Percentiles rank a stretch among this genome's conserved stretches.
Conservation (phyloP, 1,140 invertebrate species). For the Meloidogyne exigua region DNA sequence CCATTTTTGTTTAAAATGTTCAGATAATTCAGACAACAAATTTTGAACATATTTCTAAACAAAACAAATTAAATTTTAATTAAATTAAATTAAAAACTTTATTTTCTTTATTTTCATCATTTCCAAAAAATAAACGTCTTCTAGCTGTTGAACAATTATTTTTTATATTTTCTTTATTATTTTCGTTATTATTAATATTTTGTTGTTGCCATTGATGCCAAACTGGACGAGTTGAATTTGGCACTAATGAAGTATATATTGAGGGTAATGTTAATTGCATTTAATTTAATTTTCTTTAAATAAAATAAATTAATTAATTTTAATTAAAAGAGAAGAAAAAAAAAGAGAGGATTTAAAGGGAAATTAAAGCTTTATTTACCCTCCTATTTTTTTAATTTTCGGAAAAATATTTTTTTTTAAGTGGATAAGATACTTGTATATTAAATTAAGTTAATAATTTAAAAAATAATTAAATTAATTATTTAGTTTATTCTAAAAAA, state of each 20-base stretch:
- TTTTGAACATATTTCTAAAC: constrained; percentile 23
- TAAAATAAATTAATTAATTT: too few species aligned
- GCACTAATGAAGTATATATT: neutral
- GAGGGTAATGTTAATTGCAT: constrained; percentile 1
- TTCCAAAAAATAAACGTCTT: constrained; percentile 16
- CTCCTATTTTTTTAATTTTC: too few species aligned
- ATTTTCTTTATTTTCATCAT: neutral
- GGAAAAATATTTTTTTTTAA: too few species aligned
- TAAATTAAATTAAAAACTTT: neutral
- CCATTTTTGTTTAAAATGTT: constrained; percentile 24
- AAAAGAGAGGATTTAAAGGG: too few species aligned
- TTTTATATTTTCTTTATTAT: neutral
- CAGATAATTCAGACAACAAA: constrained; percentile 10
- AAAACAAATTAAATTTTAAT: neutral
- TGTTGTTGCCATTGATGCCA: constrained; percentile 16
- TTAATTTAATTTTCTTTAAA: too few species aligned
- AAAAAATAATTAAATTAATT: too few species aligned
- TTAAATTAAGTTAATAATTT: too few species aligned
- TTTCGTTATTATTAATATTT: neutral
- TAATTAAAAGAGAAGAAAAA: too few species aligned
- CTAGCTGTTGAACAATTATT: constrained; percentile 12
- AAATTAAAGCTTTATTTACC: too few species aligned
- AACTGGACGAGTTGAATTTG: constrained; percentile 20
- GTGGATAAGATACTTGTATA: too few species aligned
- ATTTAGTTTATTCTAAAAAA: too few species aligned